Evolutionary conservation across 2,888 invertebrate species (phyloP).

Genomic region (Neoitamus cyanurus): DNA sequence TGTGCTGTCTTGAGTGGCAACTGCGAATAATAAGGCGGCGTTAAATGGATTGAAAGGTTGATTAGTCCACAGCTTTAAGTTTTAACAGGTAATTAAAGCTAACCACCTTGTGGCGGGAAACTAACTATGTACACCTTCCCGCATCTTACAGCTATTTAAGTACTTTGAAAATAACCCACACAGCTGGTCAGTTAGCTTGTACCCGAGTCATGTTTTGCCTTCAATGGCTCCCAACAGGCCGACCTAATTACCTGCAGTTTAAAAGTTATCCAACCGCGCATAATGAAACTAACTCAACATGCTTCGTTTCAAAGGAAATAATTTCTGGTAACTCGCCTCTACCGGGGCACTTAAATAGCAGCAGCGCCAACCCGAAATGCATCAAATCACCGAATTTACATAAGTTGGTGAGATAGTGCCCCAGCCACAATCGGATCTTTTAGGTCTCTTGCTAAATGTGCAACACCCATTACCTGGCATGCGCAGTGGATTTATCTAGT

Average conservation of each 20-base stretch:
- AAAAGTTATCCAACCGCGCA: constrained; percentile 6
- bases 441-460: constrained; percentile 17
- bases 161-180: not conserved
- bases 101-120: not conserved
- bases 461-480: constrained; percentile 41
- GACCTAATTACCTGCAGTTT: constrained; percentile 2
- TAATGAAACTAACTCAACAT: not conserved
- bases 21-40: not conserved
- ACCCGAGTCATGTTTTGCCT: not conserved
- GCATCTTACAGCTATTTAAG: not conserved
- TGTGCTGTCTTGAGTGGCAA: no score
- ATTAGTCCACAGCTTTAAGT: not conserved
- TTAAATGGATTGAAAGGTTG: not conserved
- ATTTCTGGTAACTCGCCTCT: not conserved
- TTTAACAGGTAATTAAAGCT: not conserved
- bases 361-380: not conserved
- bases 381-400: constrained; percentile 23
- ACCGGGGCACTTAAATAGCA: not conserved
- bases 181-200: not conserved
- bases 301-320: not conserved
- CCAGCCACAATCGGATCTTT: not conserved
- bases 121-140: not conserved
- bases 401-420: not conserved
- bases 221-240: not conserved
- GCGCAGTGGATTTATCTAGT: constrained; percentile 41